Base-by-base conservation (phyloP, 2,888 invertebrate species). In the Plemyria rubiginata region DNA sequence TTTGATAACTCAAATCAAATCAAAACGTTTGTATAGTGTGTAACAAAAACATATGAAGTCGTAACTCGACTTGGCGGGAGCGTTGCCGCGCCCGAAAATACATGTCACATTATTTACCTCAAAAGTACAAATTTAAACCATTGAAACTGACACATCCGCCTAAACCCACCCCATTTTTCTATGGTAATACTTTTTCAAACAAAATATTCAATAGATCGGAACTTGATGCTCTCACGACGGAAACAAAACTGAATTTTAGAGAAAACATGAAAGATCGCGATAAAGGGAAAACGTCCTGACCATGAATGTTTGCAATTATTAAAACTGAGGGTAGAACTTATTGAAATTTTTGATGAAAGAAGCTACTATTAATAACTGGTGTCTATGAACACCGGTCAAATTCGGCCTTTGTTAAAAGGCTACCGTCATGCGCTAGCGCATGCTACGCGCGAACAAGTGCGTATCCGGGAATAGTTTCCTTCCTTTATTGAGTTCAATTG, bases 401-500 rank as follows among this genome's bases (percentile, higher is more conserved):
- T 57, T 56, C 43, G 49, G 50, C 41, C 41, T 57, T 43, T 41
- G 41, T 49, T 45, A 49, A 15, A 12, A 49, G 41, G 48, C 49
- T 43, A 46, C 41, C 32, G 55, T 53, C 53, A 62, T 53, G 56
- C 52, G 32, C 52, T 32, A 29, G 51, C 40, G n/a, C 51, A 46
- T 32, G 61, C 54, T 65, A 72, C 72, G 75, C 75, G 68, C 70
- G 60, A 76, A 67, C 82, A 82, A 82, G 81, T 85, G 86, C 82
- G 85, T 84, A 80, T 90, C 90, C 90, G 89, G 45, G 86, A 76
- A 65, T 54, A 57, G 52, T 55, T 66, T 66, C 66, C 66, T 63
- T 62, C 63, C 63, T 62, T 83, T 77, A 82, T 84, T 85, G 79
- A 76, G 78, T 71, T 74, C 86, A 87, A 89, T 89, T 89, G 86